Evolutionary conservation across 2,113 vertebrate genomes (phyloP), one percentile per base, ranked within the genome.

Genomic region (Nothoprocta pentlandii): DNA sequence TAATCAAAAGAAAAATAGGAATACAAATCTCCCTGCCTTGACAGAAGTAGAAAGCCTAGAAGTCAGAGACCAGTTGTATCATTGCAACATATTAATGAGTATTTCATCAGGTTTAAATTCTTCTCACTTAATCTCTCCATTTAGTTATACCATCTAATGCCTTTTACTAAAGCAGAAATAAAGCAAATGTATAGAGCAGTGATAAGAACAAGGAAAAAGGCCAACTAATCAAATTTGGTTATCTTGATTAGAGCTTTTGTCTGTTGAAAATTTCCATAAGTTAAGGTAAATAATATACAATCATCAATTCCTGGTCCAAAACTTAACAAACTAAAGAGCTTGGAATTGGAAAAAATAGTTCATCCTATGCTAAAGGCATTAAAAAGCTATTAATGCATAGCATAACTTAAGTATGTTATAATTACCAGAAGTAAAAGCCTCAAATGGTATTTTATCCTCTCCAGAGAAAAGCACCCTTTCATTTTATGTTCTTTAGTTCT

Each of bases 341-440:
- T 77, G 17, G 30, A 16, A 90, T 87, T 44, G 66, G 3, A 7
- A 36, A 34, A 56, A 8, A 49, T 49, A 49, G 83, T 39, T 64
- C 0, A 0, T 36, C 14, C 10, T 62, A 10, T 30, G 10, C 49
- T 76, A 81, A 46, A 44, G 42, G 10, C 59, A 87, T 80, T 56
- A 89, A 69, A 94, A 95, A 79, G 12, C 30, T 71, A 82, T 79
- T 95, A 63, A 62, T 93, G 64, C n/a, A 54, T 85, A 92, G 68
- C 34, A 70, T 80, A 81, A 76, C 46, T 80, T 51, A 70, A 68
- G 10, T 13, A 46, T 36, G 7, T 64, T 68, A 68, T 85, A 90
- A 95, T 87, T 93, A 32, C 41, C n/a, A 89, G 70, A 30, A 85
- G n/a, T 79, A 78, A 87, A 95, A 93, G 77, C 53, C 44, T 79